Base-by-base conservation (phyloP, 2,888 invertebrate species). In the Noctua janthe region DNA sequence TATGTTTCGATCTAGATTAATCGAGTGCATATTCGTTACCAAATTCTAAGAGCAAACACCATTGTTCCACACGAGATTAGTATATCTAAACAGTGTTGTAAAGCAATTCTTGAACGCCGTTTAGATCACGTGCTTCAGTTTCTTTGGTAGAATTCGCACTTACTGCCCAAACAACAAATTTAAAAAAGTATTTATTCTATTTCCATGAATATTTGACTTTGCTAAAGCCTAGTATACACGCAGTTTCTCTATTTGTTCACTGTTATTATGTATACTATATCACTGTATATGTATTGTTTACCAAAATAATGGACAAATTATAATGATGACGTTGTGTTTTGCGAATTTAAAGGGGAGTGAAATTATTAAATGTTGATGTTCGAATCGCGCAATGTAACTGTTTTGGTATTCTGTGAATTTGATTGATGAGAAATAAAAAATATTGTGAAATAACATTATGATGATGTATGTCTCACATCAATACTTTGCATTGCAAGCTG, bases 211-310 rank as follows among this genome's bases (percentile, higher is more conserved):
- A 59, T 82, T 78, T 73, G 81, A 75, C 80, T 81, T 78, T 82
- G 64, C 59, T 13, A 29, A 29, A 77, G 66, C 49, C 39, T 56
- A 51, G 47, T 47, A 74, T 47, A 74, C 75, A 76, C 79, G 83
- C 82, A 80, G 79, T 80, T 64, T 71, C 23, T 51, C 23, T 75
- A 86, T 83, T 84, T 86, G 88, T 90, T 91, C 88, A 89, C 90
- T 92, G 94, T 94, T 93, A 93, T 94, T 94, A 91, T 92, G 82
- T 94, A 91, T 93, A 92, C 91, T 91, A 89, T 87, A 90, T 92
- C 80, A 87, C 80, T 87, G 78, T 87, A 82, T 93, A 91, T 92
- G 87, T 92, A 93, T 92, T 92, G 91, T 92, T 93, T 92, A 90
- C 88, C 71, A 88, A 78, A 82, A 89, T 91, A 83, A 82, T 80